These are phyloP conservation scores for Dicyrtomina minuta DNA, from an alignment of 2,888 invertebrate genomes.

Conservation along the genomic window DNA sequence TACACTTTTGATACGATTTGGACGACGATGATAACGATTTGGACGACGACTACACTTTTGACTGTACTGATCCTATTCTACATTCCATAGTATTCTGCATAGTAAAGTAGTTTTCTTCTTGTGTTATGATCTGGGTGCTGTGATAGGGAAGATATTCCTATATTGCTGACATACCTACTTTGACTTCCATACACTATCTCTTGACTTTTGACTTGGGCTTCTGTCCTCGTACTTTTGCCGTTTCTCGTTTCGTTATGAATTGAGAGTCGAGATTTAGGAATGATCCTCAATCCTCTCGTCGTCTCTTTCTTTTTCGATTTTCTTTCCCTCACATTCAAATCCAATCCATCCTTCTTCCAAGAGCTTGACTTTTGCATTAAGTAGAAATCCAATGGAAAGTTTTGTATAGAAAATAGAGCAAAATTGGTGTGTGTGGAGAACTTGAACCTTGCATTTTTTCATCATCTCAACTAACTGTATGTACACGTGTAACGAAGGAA, in stretches of 20 bases:
- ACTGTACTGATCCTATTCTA: too few species aligned
- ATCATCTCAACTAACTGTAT: constrained; percentile 24
- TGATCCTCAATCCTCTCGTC: constrained; percentile 26
- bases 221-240: background rate
- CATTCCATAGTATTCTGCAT: too few species aligned
- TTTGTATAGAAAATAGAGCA: background rate
- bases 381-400: constrained; percentile 4
- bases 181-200: too few species aligned
- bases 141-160: too few species aligned
- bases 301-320: constrained; percentile 14
- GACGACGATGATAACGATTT: too few species aligned
- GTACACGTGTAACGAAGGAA: too few species aligned
- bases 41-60: too few species aligned
- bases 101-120: too few species aligned
- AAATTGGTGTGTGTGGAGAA: constrained; percentile 5
- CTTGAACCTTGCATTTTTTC: constrained; percentile 28
- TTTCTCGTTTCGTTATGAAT: constrained; percentile 33
- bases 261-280: constrained; percentile 20
- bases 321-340: constrained; percentile 10
- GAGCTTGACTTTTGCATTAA: background rate
- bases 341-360: constrained; percentile 23
- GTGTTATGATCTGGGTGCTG: too few species aligned
- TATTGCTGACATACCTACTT: too few species aligned
- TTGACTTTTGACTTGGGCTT: background rate
- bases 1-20: too few species aligned